Evolutionary conservation across 2,797 vertebrate genomes (phyloP), one percentile per base, ranked within the genome.

Genomic region (Morus bassanus): DNA sequence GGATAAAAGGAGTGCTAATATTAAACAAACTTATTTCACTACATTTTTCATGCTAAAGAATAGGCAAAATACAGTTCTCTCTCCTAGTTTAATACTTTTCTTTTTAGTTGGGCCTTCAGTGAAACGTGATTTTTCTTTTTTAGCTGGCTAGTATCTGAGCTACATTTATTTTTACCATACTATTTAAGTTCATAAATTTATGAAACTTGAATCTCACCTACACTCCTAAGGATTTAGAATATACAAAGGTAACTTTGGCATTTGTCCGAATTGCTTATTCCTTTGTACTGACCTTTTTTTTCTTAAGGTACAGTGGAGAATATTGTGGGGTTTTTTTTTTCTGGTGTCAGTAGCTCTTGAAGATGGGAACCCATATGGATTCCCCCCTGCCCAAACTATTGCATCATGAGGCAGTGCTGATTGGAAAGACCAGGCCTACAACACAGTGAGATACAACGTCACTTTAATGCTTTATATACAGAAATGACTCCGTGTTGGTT

Each of bases 41-140:
- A 18, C 0, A 0, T 48, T 59, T 15, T 63, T 50, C 0, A 0
- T 67, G n/a, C 65, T 65, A 84, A 74, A 80, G 31, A 85, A 68
- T 17, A 68, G 33, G 11, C 60, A 89, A 92, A 92, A 80, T 60
- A 27, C 4, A 61, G 16, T 64, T 83, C 37, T 80, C 7, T 76
- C 12, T 61, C 30, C 13, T 84, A n/a, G 9, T 75, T 88, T 85
- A 76, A 59, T 57, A 14, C 5, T 30, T 31, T 8, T 65, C 12
- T 79, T n/a, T 81, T 72, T 81, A 68, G 9, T 33, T 31, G 17
- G 17, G 11, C 12, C 57, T 93, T 76, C 31, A 76, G 31, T 76
- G 28, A 91, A 94, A 83, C 24, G 10, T 21, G 16, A 13, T 18
- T 63, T 43, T 87, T 76, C 31, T 7, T 19, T 60, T 78, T 80